phyloP scores from a whole-genome alignment of 2,113 vertebrate species.

The Otocyon megalotis region DNA sequence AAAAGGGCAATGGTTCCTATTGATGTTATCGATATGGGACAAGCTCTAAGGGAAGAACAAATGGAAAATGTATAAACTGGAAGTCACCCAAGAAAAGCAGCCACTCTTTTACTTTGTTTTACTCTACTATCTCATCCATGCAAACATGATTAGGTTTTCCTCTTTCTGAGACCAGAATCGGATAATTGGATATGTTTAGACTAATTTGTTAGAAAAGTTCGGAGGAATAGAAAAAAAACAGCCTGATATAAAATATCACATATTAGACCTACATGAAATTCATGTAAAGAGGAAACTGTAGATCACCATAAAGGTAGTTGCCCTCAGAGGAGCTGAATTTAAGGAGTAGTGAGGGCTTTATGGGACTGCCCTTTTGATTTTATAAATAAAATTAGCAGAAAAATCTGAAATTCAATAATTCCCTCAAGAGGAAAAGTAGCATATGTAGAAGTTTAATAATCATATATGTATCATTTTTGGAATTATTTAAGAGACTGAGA shows the following conservation, averaged over 20 bases:
- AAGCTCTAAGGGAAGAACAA: fast-evolving
- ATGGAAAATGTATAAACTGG: not conserved
- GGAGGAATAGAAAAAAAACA: not conserved
- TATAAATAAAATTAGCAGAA: not conserved
- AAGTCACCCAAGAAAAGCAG: not conserved
- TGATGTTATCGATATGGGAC: no score
- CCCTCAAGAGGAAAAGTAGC: not conserved
- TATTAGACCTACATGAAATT: not conserved
- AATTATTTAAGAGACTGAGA: slow-evolving; percentile 29
- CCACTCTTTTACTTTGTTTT: not conserved
- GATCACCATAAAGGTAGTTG: no score
- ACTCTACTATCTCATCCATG: not conserved
- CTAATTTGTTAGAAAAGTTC: not conserved
- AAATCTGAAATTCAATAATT: not conserved
- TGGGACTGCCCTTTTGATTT: not conserved
- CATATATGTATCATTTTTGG: not conserved
- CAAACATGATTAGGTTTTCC: not conserved
- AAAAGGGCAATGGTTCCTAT: not conserved
- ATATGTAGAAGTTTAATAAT: not conserved
- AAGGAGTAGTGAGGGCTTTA: not conserved
- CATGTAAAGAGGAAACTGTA: fast-evolving
- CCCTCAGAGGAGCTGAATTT: not conserved
- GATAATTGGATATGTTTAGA: not conserved
- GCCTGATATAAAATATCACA: not conserved
- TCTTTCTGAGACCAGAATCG: not conserved